phyloP scores from a whole-genome alignment of 2,888 invertebrate genomes.

The Standfussiana lucernea region DNA sequence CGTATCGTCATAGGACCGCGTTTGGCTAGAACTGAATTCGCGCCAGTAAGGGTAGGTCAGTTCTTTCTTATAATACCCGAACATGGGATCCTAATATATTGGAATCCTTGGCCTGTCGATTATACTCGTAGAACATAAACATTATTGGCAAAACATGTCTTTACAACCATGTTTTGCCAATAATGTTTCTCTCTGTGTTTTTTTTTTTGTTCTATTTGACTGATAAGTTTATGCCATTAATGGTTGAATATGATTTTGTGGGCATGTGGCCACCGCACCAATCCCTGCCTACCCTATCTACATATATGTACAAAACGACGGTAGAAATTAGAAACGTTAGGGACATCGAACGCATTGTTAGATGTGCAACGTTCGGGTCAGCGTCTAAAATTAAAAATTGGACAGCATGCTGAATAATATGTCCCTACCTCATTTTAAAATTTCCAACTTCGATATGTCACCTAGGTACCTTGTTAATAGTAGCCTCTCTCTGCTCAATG shows the following conservation, averaged over 20 bases:
- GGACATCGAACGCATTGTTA: not conserved
- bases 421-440: not conserved
- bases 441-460: not conserved
- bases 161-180: too few species aligned
- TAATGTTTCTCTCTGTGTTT: too few species aligned
- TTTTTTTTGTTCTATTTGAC: not conserved
- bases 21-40: not conserved
- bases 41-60: not conserved
- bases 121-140: not conserved
- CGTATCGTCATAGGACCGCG: not conserved
- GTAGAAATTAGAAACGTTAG: not conserved
- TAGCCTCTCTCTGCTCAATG: conserved; percentile 92
- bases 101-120: too few species aligned
- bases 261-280: not conserved
- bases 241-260: not conserved
- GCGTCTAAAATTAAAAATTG: not conserved
- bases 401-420: not conserved
- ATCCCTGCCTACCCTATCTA: not conserved
- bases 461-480: conserved; percentile 88
- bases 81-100: not conserved
- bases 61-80: not conserved
- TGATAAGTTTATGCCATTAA: not conserved
- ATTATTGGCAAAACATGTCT: not conserved
- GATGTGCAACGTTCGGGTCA: not conserved
- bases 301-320: not conserved